These are phyloP conservation scores for Geophilus truncorum DNA, from an alignment of 2,888 invertebrate genomes.

Conservation along the genomic window DNA sequence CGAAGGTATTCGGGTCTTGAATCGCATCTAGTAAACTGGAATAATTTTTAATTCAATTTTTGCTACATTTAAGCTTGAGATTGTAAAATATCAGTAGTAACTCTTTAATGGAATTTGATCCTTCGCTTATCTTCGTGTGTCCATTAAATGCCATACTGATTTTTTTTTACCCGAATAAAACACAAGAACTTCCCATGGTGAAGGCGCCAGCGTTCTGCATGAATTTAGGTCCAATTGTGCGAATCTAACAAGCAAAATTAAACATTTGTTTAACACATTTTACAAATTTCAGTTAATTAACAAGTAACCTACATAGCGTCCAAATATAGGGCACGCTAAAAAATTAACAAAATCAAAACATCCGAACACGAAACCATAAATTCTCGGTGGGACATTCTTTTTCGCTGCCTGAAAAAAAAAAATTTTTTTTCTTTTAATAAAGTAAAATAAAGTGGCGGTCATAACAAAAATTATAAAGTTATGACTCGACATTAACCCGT, in stretches of 20 bases:
- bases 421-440: too few relatives aligned
- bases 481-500: too few relatives aligned
- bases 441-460: too few relatives aligned
- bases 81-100: too few relatives aligned
- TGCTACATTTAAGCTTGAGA: background rate
- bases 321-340: constrained; percentile 71
- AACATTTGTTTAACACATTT: background rate
- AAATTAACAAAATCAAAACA: constrained; percentile 79
- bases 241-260: constrained; percentile 53
- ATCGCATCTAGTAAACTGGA: background rate
- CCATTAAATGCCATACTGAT: too few relatives aligned
- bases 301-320: constrained; percentile 15
- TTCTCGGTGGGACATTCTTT: constrained; percentile 72
- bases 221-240: constrained; percentile 71
- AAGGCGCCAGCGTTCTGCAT: constrained; percentile 76
- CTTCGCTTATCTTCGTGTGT: too few relatives aligned
- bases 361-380: constrained; percentile 82
- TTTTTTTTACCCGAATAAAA: constrained; percentile 67
- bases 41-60: background rate
- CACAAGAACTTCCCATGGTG: constrained; percentile 74
- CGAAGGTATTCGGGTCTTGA: constrained; percentile 57
- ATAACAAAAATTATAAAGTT: too few relatives aligned
- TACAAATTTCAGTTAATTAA: too few relatives aligned
- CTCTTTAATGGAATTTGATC: too few relatives aligned
- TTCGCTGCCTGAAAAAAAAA: constrained; percentile 61